Conservation (phyloP, 2,888 invertebrate species). For the Philereme transversata region DNA sequence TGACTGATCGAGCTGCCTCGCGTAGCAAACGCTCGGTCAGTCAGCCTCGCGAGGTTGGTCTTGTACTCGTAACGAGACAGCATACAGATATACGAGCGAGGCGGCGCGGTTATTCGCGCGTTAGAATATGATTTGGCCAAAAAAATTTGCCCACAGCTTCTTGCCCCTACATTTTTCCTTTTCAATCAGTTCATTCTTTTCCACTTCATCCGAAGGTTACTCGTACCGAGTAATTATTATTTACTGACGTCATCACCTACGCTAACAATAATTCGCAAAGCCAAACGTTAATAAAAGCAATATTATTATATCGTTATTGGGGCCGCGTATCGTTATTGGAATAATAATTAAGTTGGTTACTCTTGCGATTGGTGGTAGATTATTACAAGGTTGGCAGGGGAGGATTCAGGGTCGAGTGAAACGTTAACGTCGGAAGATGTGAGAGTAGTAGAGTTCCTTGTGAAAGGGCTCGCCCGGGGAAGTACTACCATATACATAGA, state of each 20-base stretch:
- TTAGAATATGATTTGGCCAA: no score
- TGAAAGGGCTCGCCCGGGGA: no score
- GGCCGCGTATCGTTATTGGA: conserved; percentile 39
- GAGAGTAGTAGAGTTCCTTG: no score
- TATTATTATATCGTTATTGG: conserved; percentile 26
- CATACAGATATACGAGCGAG: no score
- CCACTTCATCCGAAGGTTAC: conserved; percentile 1
- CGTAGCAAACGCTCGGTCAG: no score
- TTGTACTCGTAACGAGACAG: no score
- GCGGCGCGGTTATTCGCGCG: no score
- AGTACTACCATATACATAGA: no score
- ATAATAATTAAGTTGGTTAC: conserved; percentile 41
- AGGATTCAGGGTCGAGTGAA: background rate
- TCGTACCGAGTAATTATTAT: background rate
- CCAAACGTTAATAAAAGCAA: conserved; percentile 22
- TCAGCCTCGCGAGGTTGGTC: no score
- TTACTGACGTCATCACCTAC: conserved; percentile 1
- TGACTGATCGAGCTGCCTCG: no score
- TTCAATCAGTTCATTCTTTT: background rate
- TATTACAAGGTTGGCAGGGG: conserved; percentile 41
- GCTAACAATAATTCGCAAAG: conserved; percentile 20
- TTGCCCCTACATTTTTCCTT: background rate
- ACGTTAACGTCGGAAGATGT: no score
- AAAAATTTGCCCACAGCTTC: no score
- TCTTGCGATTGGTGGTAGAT: conserved; percentile 36